phyloP scores from a whole-genome alignment of 2,888 invertebrate species.

The Plebejus melissa region DNA sequence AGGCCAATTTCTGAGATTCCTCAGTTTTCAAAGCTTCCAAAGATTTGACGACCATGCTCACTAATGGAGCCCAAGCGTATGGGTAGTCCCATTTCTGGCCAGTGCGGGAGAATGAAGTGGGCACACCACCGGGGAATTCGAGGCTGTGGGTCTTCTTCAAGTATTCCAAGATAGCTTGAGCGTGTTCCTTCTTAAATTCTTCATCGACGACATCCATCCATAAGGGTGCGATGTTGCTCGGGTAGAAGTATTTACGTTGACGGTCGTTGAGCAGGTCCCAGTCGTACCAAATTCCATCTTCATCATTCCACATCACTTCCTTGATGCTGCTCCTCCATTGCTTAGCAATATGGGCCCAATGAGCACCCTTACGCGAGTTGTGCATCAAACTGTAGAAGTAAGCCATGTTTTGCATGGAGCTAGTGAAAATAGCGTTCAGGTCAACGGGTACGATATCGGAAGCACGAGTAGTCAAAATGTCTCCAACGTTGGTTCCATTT shows the following conservation, averaged over 20 bases:
- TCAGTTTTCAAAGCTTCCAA: conserved; percentile 79
- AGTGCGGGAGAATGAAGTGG: conserved; percentile 82
- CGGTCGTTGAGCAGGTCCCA: conserved; percentile 80
- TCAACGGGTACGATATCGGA: conserved; percentile 88
- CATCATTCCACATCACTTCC: conserved; percentile 86
- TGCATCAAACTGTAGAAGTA: conserved; percentile 77
- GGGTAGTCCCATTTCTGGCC: conserved; percentile 90
- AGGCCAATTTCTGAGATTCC: conserved; percentile 80
- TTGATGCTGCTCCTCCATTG: conserved; percentile 81
- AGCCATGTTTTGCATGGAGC: conserved; percentile 82
- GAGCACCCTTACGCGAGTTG: conserved; percentile 62
- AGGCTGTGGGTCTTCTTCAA: conserved; percentile 68
- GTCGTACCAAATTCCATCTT: conserved; percentile 89
- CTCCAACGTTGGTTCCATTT: conserved; percentile 77
- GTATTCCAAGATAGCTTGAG: conserved; percentile 75
- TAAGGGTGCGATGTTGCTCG: conserved; percentile 85
- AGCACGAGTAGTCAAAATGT: conserved; percentile 82
- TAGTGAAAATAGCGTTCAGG: conserved; percentile 87
- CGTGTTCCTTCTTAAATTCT: conserved; percentile 53
- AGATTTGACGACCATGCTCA: conserved; percentile 85
- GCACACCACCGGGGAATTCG: conserved; percentile 82
- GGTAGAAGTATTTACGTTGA: conserved; percentile 83
- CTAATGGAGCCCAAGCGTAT: conserved; percentile 92
- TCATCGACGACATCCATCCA: conserved; percentile 82
- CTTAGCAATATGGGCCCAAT: conserved; percentile 75